phyloP scores from a whole-genome alignment of 2,888 invertebrate species.

The Tiphia femorata region DNA sequence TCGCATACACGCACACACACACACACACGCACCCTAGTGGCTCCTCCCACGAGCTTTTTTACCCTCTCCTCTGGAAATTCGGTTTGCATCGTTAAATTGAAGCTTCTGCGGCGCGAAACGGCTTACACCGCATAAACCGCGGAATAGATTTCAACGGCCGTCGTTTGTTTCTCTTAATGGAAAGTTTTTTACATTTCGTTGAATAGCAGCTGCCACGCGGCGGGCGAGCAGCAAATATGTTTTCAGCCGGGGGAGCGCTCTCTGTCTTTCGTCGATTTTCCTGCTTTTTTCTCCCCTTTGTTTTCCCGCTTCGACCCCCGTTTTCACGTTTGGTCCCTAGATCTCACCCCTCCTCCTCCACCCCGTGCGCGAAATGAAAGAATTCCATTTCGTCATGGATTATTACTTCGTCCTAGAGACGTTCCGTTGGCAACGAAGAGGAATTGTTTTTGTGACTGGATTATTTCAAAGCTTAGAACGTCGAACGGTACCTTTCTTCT shows the following conservation, averaged over 20 bases:
- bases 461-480: too few species aligned
- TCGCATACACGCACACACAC: too few species aligned
- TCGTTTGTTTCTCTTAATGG: constrained; percentile 37
- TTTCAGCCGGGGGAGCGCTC: constrained; percentile 8
- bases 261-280: constrained; percentile 4
- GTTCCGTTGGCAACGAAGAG: not conserved
- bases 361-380: not conserved
- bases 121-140: constrained; percentile 34
- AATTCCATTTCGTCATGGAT: not conserved
- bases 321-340: too few species aligned
- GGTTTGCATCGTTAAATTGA: constrained; percentile 29
- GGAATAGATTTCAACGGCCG: constrained; percentile 29
- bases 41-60: too few species aligned
- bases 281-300: not conserved
- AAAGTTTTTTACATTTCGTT: constrained; percentile 36
- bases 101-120: constrained; percentile 28
- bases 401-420: too few species aligned
- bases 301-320: too few species aligned
- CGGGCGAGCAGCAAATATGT: too few species aligned
- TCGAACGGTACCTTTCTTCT: too few species aligned
- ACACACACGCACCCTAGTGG: too few species aligned
- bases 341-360: too few species aligned
- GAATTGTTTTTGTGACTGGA: not conserved
- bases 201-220: too few species aligned
- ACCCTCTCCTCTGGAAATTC: too few species aligned